Conservation (phyloP, 2,113 vertebrate species). For the Panthera leo region DNA sequence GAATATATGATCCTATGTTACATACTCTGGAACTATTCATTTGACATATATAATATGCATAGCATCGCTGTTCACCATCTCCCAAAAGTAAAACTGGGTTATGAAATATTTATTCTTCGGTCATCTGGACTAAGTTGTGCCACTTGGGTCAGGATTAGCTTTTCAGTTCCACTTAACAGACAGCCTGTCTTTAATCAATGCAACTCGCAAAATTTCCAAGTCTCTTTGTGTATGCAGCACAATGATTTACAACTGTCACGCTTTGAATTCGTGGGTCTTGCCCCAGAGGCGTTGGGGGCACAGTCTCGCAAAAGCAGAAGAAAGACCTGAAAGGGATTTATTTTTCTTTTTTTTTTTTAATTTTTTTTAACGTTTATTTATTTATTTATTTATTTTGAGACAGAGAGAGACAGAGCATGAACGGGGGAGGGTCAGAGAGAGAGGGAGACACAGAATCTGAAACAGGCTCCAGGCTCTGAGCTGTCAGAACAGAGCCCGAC, state of each 20-base stretch:
- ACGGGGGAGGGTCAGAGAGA: no score
- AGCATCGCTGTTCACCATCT: conserved; percentile 80
- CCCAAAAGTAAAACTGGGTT: conserved; percentile 69
- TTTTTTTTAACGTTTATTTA: no score
- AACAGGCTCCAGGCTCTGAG: no score
- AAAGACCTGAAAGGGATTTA: neutral
- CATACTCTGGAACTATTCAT: conserved; percentile 79
- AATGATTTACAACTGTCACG: neutral
- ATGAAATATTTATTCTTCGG: conserved; percentile 56
- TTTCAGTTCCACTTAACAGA: conserved; percentile 61
- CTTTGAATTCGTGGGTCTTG: neutral
- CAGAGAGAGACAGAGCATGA: no score
- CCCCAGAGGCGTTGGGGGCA: neutral
- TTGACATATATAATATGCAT: conserved; percentile 82
- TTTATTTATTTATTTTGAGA: no score
- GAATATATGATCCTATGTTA: conserved; percentile 82
- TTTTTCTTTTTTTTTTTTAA: neutral
- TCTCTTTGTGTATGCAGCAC: conserved; percentile 41
- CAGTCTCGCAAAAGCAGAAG: neutral
- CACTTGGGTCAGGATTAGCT: conserved; percentile 50
- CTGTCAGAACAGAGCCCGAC: no score
- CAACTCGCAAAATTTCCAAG: conserved; percentile 71
- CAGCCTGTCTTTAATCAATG: conserved; percentile 76
- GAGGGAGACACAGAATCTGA: no score
- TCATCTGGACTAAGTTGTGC: conserved; percentile 72